Evolutionary conservation across 1,140 invertebrate species (phyloP).

Genomic region (Sminthurinus signatus): DNA sequence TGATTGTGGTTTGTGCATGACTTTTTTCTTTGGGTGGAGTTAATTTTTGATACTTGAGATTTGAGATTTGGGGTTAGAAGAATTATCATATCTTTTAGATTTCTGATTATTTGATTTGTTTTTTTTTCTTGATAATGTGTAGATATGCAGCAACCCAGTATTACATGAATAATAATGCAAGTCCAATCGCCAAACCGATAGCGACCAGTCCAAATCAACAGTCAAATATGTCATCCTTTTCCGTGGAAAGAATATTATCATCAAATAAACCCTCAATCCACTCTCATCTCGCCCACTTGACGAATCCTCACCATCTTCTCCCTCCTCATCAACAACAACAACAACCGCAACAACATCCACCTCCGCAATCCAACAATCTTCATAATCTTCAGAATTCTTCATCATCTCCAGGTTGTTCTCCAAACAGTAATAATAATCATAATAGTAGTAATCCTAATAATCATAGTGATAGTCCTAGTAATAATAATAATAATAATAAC

Average conservation of each 20-base stretch:
- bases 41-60: not conserved
- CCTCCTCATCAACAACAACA: constrained; percentile 15
- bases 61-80: no score
- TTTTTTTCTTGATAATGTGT: no score
- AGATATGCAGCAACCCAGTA: constrained; percentile 41
- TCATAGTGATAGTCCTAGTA: not conserved
- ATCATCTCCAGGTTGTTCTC: constrained; percentile 4
- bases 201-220: constrained; percentile 23
- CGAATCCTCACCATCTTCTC: constrained; percentile 6
- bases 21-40: no score
- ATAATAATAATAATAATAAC: constrained; percentile 4
- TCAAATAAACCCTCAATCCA: constrained; percentile 32
- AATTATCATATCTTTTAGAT: no score
- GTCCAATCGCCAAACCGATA: constrained; percentile 28
- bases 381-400: constrained; percentile 1
- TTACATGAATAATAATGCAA: constrained; percentile 34
- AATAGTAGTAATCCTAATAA: not conserved
- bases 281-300: constrained; percentile 10
- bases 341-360: constrained; percentile 9
- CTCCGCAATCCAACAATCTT: constrained; percentile 12
- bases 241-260: constrained; percentile 33
- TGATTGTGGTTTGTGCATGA: no score
- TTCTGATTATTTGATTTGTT: no score
- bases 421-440: no score
- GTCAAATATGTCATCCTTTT: no score